A percentile compares a stretch with the other conserved stretches of the same genome.
phyloP scores from a whole-genome alignment of 1,140 invertebrate species.

The Limonius californicus region DNA sequence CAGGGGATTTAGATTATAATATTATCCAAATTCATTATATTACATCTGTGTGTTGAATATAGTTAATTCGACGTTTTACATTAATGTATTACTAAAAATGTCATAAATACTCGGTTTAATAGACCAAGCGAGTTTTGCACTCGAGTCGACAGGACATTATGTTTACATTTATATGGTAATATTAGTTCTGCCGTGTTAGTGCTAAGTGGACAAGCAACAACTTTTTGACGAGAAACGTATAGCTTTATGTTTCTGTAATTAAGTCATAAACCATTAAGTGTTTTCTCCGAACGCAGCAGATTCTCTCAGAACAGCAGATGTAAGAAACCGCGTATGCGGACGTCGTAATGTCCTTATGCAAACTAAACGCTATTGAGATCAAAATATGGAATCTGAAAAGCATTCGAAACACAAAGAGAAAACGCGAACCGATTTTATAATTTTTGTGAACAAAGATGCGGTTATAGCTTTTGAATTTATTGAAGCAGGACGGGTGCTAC shows the following conservation, averaged over 20 bases:
- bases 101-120: slow-evolving; percentile 1
- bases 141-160: background rate
- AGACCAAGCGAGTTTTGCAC: background rate
- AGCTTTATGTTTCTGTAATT: background rate
- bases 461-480: slow-evolving; percentile 5
- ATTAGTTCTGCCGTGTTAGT: background rate
- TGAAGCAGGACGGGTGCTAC: slow-evolving; percentile 15
- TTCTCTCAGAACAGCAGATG: background rate
- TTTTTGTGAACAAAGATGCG: slow-evolving; percentile 11
- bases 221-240: slow-evolving; percentile 3
- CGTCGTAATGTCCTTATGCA: background rate
- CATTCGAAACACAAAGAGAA: slow-evolving; percentile 11
- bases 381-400: slow-evolving; percentile 6
- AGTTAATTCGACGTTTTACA: background rate
- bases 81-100: background rate
- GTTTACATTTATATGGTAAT: slow-evolving; percentile 8
- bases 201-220: background rate
- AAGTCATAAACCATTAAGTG: background rate
- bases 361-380: slow-evolving; percentile 12
- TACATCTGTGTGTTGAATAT: too few species aligned
- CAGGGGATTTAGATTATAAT: too few species aligned
- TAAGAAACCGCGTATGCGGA: background rate
- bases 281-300: background rate
- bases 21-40: too few species aligned
- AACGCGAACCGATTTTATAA: slow-evolving; percentile 12